Percentiles rank a stretch among this genome's conserved stretches.
Conservation (phyloP, 2,113 vertebrate species). For the Phylloscopus trochilus region DNA sequence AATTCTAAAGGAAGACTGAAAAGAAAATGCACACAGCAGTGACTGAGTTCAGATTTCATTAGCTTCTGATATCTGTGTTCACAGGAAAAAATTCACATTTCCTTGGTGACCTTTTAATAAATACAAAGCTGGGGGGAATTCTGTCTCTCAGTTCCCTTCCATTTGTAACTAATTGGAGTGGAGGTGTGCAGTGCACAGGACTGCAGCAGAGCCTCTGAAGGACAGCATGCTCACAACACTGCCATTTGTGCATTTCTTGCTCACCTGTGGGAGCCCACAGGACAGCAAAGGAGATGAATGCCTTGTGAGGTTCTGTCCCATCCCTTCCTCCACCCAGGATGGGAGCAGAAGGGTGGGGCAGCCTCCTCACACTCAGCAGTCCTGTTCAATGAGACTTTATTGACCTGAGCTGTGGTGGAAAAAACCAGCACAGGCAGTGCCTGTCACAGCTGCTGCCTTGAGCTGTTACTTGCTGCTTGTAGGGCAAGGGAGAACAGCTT, state of each 20-base stretch:
- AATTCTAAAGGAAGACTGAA: neutral
- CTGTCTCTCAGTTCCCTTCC: constrained; percentile 2
- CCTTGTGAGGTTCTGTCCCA: neutral
- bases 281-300: neutral
- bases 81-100: constrained; percentile 45
- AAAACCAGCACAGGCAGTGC: neutral
- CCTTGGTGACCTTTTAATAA: constrained; percentile 68
- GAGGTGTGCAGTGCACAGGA: neutral
- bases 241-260: neutral
- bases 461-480: neutral
- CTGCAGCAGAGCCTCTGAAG: neutral
- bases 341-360: neutral
- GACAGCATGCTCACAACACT: fast-evolving
- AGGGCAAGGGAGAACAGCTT: neutral
- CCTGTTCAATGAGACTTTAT: neutral
- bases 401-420: neutral
- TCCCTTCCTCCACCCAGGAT: neutral
- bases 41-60: constrained; percentile 67
- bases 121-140: constrained; percentile 30
- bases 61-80: constrained; percentile 50
- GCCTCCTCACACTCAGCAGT: neutral
- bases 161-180: constrained; percentile 13
- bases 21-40: constrained; percentile 10
- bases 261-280: neutral
- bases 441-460: neutral